Conservation (phyloP, 2,888 invertebrate genomes). For the Conus canariensis region DNA sequence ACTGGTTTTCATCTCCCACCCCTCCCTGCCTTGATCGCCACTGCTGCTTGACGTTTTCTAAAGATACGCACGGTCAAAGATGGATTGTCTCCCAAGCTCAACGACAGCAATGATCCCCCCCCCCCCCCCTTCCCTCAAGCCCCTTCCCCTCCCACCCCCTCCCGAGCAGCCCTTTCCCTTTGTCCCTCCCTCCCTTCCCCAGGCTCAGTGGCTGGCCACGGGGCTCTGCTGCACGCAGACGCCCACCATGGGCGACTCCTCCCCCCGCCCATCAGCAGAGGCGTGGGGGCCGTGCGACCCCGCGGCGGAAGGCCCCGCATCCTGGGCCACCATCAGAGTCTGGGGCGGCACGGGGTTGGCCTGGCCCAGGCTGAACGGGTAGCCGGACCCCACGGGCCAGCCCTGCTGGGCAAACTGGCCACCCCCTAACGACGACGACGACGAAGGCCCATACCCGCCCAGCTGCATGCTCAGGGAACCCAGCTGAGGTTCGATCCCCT, state of each 20-base stretch:
- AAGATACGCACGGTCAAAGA: background rate
- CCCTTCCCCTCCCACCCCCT: background rate
- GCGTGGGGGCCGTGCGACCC: conserved; percentile 54
- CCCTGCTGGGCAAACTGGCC: conserved; percentile 59
- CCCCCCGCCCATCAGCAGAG: conserved; percentile 76
- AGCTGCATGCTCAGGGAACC: conserved; percentile 79
- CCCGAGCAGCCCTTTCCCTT: too few species aligned
- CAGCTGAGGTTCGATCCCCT: conserved; percentile 51
- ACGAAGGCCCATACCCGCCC: conserved; percentile 62
- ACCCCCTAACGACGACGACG: conserved; percentile 60
- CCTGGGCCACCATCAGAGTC: conserved; percentile 33
- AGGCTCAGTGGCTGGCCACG: conserved; percentile 89
- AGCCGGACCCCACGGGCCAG: conserved; percentile 55
- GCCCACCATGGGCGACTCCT: conserved; percentile 91
- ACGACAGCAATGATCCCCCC: background rate
- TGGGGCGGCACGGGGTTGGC: conserved; percentile 40
- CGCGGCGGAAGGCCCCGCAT: conserved; percentile 18
- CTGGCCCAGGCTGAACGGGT: conserved; percentile 28
- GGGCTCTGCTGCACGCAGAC: conserved; percentile 95
- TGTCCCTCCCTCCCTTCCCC: background rate
- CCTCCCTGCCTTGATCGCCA: too few species aligned
- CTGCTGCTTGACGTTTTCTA: background rate
- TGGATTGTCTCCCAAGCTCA: background rate
- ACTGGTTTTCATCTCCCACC: background rate
- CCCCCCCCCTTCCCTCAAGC: background rate